phyloP scores from a whole-genome alignment of 92 coral and sea anemone species.

The Chrysogorgia sp. region DNA sequence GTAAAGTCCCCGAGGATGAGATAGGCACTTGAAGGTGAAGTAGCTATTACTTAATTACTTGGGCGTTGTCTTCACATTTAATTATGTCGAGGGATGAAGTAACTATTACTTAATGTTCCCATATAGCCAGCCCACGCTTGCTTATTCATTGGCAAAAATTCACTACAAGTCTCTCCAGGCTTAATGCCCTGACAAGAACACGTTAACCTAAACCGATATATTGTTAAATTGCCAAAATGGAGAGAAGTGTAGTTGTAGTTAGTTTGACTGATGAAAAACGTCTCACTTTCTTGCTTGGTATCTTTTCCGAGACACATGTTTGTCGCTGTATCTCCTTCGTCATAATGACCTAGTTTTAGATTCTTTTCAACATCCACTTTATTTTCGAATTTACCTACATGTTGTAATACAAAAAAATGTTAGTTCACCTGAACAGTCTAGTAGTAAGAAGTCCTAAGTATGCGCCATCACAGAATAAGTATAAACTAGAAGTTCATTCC shows the following conservation, averaged over 20 bases:
- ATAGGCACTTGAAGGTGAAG: no score
- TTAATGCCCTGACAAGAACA: slow-evolving; percentile 74
- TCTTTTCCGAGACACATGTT: slow-evolving; percentile 86
- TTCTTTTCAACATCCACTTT: slow-evolving; percentile 60
- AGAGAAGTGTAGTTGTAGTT: slow-evolving; percentile 86
- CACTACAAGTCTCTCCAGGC: slow-evolving; percentile 67
- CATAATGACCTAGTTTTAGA: slow-evolving; percentile 80
- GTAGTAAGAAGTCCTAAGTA: no score
- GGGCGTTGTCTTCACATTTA: background rate
- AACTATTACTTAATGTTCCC: slow-evolving; percentile 92
- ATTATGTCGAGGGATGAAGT: slow-evolving; percentile 71
- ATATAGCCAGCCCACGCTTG: slow-evolving; percentile 99
- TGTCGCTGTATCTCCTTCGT: slow-evolving; percentile 94
- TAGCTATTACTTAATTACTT: background rate
- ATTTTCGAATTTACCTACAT: slow-evolving; percentile 76
- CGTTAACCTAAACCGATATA: slow-evolving; percentile 74
- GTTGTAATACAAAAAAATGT: no score
- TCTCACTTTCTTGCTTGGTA: slow-evolving; percentile 58
- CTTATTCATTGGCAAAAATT: slow-evolving; percentile 85
- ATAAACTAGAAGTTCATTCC: no score
- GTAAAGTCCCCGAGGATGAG: no score
- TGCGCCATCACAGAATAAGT: no score
- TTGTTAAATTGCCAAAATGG: slow-evolving; percentile 85
- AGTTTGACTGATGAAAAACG: slow-evolving; percentile 75
- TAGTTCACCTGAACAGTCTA: no score